phyloP scores from a whole-genome alignment of 2,797 vertebrate species.

The Pantherophis vulpinus region DNA sequence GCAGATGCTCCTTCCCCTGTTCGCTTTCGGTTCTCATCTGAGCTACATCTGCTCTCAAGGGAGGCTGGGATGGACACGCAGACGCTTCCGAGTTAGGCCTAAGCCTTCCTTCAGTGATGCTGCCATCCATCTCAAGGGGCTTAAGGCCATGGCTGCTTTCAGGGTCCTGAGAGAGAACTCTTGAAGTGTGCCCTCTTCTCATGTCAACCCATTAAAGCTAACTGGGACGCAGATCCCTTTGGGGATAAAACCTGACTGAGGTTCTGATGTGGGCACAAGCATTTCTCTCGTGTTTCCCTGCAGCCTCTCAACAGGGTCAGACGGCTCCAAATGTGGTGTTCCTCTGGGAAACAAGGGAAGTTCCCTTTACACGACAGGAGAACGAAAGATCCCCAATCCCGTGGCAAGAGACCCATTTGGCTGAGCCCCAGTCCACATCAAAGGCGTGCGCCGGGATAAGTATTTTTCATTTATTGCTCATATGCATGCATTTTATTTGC shows the following conservation, averaged over 20 bases:
- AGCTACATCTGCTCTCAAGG: not conserved
- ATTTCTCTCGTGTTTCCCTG: not conserved
- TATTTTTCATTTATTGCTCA: slow-evolving; percentile 20
- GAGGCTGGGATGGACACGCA: not conserved
- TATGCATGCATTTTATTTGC: slow-evolving; percentile 17
- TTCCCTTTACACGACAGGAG: not conserved
- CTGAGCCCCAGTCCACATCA: slow-evolving; percentile 6
- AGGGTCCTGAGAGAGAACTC: not conserved
- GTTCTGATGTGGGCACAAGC: not conserved
- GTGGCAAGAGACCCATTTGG: not conserved
- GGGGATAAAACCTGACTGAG: not conserved
- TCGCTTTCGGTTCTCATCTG: not conserved
- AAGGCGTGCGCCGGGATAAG: not conserved
- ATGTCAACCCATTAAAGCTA: not conserved
- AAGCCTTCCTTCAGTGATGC: not conserved
- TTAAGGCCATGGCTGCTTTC: too few relatives aligned
- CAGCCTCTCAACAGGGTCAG: not conserved
- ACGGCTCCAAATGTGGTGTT: not conserved
- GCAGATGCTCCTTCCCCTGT: not conserved
- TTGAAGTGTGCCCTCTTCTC: not conserved
- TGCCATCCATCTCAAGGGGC: not conserved
- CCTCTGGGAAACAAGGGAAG: not conserved
- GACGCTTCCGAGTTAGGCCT: too few relatives aligned
- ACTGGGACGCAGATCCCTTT: too few relatives aligned
- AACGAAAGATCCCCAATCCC: not conserved